Percentiles rank a stretch among this genome's conserved stretches.
Conservation (phyloP, 2,113 vertebrate genomes). For the Cynocephalus volans region DNA sequence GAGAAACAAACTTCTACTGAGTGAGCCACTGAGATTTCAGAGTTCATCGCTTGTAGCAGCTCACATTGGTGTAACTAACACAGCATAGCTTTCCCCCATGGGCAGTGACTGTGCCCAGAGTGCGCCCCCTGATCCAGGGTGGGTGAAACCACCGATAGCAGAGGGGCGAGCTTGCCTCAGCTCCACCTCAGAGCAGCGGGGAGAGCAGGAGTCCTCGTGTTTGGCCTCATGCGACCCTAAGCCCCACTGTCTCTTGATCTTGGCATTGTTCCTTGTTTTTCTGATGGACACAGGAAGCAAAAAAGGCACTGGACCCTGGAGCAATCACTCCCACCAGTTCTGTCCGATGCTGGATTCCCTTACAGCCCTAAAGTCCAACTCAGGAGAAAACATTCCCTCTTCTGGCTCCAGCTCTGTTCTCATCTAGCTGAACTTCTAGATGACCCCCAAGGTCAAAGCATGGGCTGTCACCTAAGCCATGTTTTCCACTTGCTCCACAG, state of each 20-base stretch:
- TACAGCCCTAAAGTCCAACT: not conserved
- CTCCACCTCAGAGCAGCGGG: too few relatives aligned
- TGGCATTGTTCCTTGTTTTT: not conserved
- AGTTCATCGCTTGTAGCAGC: not conserved
- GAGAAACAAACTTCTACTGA: not conserved
- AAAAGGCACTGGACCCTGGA: not conserved
- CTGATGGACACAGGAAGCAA: not conserved
- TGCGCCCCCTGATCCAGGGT: too few relatives aligned
- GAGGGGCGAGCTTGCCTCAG: too few relatives aligned
- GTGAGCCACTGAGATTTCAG: not conserved
- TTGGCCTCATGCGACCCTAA: too few relatives aligned
- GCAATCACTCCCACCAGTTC: fast-evolving
- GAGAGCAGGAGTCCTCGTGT: not conserved
- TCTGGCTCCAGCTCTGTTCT: not conserved
- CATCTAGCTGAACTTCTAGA: too few relatives aligned
- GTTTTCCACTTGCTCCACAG: not conserved
- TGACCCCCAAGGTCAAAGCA: too few relatives aligned
- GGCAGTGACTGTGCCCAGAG: fast-evolving
- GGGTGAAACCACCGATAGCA: too few relatives aligned
- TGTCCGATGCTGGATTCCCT: not conserved
- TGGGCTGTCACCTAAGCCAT: not conserved
- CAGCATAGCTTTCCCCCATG: fast-evolving
- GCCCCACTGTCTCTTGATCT: too few relatives aligned
- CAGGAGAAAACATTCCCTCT: not conserved
- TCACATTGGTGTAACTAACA: not conserved